phyloP scores from a whole-genome alignment of 1,140 invertebrate genomes.

The Drosophila sechellia region DNA sequence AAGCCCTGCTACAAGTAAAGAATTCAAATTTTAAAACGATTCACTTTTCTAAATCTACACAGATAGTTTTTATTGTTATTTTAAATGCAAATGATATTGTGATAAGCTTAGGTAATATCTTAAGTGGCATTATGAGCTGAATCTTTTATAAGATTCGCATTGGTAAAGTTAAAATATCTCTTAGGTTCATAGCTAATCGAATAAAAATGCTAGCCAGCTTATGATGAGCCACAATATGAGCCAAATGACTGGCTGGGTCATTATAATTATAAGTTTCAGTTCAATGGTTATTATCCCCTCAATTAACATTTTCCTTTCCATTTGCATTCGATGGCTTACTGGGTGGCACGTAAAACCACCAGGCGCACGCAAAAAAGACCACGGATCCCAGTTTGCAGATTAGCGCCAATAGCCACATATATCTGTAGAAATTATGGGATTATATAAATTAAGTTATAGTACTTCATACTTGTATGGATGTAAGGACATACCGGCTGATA shows the following conservation, averaged over 20 bases:
- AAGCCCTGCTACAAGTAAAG: constrained; percentile 30
- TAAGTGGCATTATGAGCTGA: constrained; percentile 1
- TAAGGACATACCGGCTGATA: constrained; percentile 87
- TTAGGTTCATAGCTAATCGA: constrained; percentile 13
- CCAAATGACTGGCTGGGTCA: constrained; percentile 9
- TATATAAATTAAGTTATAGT: not conserved
- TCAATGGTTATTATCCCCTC: constrained; percentile 7
- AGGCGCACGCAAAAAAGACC: constrained; percentile 89
- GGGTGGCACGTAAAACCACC: constrained; percentile 89
- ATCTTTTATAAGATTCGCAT: not conserved
- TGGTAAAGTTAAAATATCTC: constrained; percentile 13
- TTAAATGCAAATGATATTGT: constrained; percentile 11
- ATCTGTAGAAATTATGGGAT: constrained; percentile 84
- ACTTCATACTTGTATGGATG: too few species aligned
- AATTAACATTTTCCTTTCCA: constrained; percentile 29
- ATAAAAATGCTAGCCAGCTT: constrained; percentile 10
- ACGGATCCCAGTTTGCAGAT: constrained; percentile 88
- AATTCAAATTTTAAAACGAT: not conserved
- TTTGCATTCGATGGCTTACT: constrained; percentile 24
- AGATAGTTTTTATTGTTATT: constrained; percentile 16
- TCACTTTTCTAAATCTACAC: constrained; percentile 7
- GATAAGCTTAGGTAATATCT: constrained; percentile 3
- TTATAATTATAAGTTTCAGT: constrained; percentile 14
- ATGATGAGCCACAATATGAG: constrained; percentile 34
- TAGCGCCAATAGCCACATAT: constrained; percentile 88